A percentile compares a stretch with the other conserved stretches of the same genome.
Evolutionary conservation across 1,140 invertebrate genomes (phyloP).

Genomic region (Doryteuthis pealeii): DNA sequence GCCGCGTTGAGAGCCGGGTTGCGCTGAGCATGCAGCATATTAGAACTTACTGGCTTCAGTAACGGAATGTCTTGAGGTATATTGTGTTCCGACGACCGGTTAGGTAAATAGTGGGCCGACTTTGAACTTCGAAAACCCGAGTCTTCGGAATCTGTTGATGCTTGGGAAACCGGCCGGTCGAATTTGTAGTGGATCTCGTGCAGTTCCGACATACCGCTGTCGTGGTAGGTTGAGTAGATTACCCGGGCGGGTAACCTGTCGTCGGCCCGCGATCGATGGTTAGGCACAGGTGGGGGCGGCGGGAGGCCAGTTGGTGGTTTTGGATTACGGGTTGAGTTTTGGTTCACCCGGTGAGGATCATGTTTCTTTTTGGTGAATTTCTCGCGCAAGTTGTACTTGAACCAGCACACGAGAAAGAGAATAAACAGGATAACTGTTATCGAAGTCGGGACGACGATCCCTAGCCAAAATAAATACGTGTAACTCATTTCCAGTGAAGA

Average conservation of each 20-base stretch:
- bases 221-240: constrained; percentile 29
- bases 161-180: constrained; percentile 42
- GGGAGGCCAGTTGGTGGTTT: constrained; percentile 28
- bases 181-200: constrained; percentile 30
- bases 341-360: constrained; percentile 40
- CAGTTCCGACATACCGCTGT: constrained; percentile 45
- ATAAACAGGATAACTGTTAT: constrained; percentile 59
- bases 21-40: constrained; percentile 16
- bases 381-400: constrained; percentile 36
- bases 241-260: neutral
- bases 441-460: constrained; percentile 63
- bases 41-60: constrained; percentile 29
- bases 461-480: constrained; percentile 58
- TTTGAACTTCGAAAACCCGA: constrained; percentile 46
- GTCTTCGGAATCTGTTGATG: constrained; percentile 49
- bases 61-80: constrained; percentile 34
- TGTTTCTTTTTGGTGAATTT: constrained; percentile 43
- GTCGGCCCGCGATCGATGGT: neutral
- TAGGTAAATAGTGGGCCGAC: constrained; percentile 37
- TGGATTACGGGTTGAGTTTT: constrained; percentile 16
- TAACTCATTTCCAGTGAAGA: neutral
- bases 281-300: constrained; percentile 2
- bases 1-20: neutral
- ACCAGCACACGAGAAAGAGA: constrained; percentile 52
- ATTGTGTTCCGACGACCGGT: constrained; percentile 15